Conservation (phyloP, 2,113 vertebrate genomes). For the Helogale parvula region DNA sequence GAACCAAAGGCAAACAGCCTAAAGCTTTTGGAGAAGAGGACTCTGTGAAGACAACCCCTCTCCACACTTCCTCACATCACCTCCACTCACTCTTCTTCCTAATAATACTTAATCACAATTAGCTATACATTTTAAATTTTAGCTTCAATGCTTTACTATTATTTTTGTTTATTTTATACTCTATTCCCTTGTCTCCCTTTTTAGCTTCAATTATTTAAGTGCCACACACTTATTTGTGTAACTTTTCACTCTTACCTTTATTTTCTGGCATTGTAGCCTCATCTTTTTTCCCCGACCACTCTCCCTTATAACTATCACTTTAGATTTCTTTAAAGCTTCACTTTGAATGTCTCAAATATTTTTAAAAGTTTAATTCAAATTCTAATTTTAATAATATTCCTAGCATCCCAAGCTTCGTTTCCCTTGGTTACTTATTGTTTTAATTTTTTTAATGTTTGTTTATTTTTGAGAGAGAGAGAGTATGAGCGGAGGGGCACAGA, state of each 20-base stretch:
- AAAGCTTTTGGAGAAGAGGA: neutral
- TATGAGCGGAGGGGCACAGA: too few relatives aligned
- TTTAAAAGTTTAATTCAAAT: neutral
- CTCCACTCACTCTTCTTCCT: neutral
- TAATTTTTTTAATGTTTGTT: too few relatives aligned
- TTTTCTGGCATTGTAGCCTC: neutral
- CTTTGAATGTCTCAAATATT: neutral
- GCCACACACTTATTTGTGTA: neutral
- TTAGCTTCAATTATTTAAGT: conserved; percentile 12
- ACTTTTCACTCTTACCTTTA: neutral
- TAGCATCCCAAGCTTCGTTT: neutral
- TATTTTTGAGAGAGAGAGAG: too few relatives aligned
- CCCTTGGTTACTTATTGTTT: neutral
- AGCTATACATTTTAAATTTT: neutral
- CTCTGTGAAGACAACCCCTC: neutral
- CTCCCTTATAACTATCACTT: neutral
- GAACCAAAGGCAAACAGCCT: neutral
- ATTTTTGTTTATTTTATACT: neutral
- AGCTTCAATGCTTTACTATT: neutral
- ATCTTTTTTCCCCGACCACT: neutral
- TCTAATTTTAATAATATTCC: neutral
- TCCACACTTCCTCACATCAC: neutral
- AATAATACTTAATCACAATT: neutral
- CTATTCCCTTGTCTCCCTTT: neutral
- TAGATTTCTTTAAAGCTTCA: neutral